Evolutionary conservation across 2,888 invertebrate genomes (phyloP).

Genomic region (Idaea aversata): DNA sequence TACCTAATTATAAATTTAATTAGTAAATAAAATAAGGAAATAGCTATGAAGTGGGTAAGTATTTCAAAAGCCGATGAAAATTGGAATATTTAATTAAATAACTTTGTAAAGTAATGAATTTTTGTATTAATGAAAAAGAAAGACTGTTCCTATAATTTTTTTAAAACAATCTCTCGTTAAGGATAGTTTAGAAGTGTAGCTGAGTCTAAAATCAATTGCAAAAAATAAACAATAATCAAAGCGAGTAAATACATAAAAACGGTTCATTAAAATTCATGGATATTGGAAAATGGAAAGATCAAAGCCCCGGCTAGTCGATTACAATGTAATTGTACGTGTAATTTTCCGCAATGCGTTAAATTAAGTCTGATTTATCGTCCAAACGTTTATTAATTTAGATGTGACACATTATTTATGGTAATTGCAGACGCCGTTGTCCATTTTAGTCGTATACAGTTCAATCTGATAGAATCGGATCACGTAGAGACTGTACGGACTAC

Average conservation of each 20-base stretch:
- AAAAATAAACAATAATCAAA: conserved; percentile 12
- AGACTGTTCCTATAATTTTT: not conserved
- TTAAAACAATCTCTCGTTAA: conserved; percentile 14
- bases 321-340: conserved; percentile 49
- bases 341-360: conserved; percentile 54
- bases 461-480: conserved; percentile 44
- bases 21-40: not conserved
- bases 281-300: not conserved
- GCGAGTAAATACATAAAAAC: conserved; percentile 2
- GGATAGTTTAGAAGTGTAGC: not conserved
- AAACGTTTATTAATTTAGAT: conserved; percentile 68
- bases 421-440: conserved; percentile 49
- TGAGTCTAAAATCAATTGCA: not conserved
- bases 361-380: conserved; percentile 60
- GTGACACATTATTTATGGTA: conserved; percentile 59
- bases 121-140: not conserved
- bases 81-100: not conserved
- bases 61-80: not conserved
- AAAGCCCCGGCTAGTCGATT: conserved; percentile 42
- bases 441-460: conserved; percentile 38
- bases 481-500: conserved; percentile 18
- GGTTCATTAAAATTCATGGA: not conserved
- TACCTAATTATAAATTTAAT: not conserved
- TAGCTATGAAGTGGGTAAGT: not conserved
- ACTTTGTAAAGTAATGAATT: not conserved